Conservation (phyloP, 2,888 invertebrate genomes). For the Agriopis leucophaearia region DNA sequence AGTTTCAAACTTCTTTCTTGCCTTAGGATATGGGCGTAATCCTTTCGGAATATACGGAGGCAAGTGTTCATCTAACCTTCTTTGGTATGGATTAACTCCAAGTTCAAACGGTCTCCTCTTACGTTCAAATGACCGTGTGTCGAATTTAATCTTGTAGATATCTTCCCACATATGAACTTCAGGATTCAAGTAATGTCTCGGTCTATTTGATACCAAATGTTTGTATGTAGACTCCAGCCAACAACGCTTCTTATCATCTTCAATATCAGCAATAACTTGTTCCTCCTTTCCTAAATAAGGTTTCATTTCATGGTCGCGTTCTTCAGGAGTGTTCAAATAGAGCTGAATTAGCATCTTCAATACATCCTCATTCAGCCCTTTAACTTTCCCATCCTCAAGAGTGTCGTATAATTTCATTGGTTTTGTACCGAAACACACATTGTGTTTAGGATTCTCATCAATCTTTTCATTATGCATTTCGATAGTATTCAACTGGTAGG, state of each 20-base stretch:
- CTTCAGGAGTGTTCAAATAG: slow-evolving; percentile 90
- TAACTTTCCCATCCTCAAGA: slow-evolving; percentile 89
- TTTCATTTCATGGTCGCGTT: slow-evolving; percentile 88
- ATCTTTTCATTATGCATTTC: slow-evolving; percentile 88
- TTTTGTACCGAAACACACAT: slow-evolving; percentile 92
- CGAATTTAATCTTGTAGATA: slow-evolving; percentile 91
- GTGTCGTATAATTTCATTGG: slow-evolving; percentile 91
- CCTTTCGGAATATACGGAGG: slow-evolving; percentile 90
- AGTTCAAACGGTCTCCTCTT: slow-evolving; percentile 90
- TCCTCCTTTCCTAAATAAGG: slow-evolving; percentile 89
- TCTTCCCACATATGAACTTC: slow-evolving; percentile 94
- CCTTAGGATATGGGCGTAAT: slow-evolving; percentile 87
- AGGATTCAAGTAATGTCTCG: slow-evolving; percentile 86
- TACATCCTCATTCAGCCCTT: slow-evolving; percentile 93
- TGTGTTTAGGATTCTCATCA: slow-evolving; percentile 89
- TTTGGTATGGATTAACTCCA: slow-evolving; percentile 85
- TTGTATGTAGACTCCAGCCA: slow-evolving; percentile 91
- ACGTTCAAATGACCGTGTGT: slow-evolving; percentile 89
- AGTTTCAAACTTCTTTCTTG: slow-evolving; percentile 88
- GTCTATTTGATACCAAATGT: slow-evolving; percentile 89
- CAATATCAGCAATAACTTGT: slow-evolving; percentile 88
- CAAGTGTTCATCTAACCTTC: slow-evolving; percentile 89
- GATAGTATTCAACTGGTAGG: slow-evolving; percentile 97
- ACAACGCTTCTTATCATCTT: slow-evolving; percentile 88
- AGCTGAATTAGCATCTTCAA: slow-evolving; percentile 90